A percentile compares a stretch with the other conserved stretches of the same genome.
Evolutionary conservation across 2,888 invertebrate species (phyloP).

Genomic region (Heliconius hortense): DNA sequence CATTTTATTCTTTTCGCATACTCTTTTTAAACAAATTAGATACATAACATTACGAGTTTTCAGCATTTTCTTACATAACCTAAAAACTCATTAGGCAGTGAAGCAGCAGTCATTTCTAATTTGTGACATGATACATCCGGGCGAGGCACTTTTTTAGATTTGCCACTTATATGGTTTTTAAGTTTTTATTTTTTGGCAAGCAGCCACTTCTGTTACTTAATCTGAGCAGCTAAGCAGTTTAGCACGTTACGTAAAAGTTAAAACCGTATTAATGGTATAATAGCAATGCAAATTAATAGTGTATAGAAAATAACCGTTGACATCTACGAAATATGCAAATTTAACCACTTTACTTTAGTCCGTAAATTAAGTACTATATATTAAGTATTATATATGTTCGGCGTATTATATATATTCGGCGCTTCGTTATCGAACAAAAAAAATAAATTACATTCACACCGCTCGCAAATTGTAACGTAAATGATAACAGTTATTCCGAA

Average conservation of each 20-base stretch:
- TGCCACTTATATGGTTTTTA: conserved; percentile 2
- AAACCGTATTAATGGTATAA: background rate
- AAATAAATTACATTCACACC: too few species aligned
- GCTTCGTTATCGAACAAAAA: too few species aligned
- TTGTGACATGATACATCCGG: background rate
- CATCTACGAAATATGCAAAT: background rate
- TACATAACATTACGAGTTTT: background rate
- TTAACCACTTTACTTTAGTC: too few species aligned
- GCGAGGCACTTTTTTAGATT: background rate
- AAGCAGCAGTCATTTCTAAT: conserved; percentile 4
- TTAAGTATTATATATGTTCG: too few species aligned
- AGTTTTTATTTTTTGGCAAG: conserved; percentile 9
- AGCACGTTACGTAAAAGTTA: conserved; percentile 11
- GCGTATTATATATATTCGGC: too few species aligned
- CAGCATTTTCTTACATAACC: background rate
- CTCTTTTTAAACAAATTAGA: background rate
- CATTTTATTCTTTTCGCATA: background rate
- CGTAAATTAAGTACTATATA: too few species aligned
- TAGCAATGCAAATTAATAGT: conserved; percentile 1
- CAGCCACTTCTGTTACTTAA: conserved; percentile 1
- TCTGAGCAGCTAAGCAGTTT: background rate
- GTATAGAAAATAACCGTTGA: background rate
- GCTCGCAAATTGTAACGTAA: conserved; percentile 16
- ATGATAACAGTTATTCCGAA: conserved; percentile 15
- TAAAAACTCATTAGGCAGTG: conserved; percentile 5